phyloP scores from a whole-genome alignment of 2,797 vertebrate species.

The Gallirallus australis region DNA sequence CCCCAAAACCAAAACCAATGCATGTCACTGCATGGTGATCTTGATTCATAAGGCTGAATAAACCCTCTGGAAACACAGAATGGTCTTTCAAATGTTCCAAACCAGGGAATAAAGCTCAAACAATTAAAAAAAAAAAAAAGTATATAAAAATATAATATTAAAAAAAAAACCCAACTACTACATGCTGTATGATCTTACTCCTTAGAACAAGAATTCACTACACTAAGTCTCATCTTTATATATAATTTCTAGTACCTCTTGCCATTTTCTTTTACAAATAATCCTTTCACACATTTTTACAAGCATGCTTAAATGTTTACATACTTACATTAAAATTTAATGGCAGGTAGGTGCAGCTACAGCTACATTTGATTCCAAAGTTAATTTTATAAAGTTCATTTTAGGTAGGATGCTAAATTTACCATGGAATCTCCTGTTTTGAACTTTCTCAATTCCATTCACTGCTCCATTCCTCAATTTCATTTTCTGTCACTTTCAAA shows the following conservation, averaged over 20 bases:
- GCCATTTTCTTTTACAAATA: background rate
- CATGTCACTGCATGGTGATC: fast-evolving
- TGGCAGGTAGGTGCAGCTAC: background rate
- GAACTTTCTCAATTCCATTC: background rate
- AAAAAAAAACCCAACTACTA: background rate
- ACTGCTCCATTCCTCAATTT: background rate
- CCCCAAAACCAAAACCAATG: fast-evolving
- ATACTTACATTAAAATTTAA: background rate
- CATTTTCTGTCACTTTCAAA: conserved; percentile 25
- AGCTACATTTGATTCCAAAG: background rate
- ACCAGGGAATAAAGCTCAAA: background rate
- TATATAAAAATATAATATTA: background rate
- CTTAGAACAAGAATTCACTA: background rate
- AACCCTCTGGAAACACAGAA: background rate
- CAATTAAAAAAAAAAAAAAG: background rate
- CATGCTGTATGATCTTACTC: background rate
- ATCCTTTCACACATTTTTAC: no score
- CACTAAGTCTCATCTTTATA: background rate
- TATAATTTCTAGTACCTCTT: background rate
- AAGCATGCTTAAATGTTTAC: background rate
- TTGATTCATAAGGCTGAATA: background rate
- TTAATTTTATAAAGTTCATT: background rate
- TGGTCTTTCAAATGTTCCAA: background rate
- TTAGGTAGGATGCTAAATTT: background rate
- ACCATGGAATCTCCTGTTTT: background rate